Base-by-base conservation (phyloP, 2,113 vertebrate species). In the Dasyurus viverrinus region DNA sequence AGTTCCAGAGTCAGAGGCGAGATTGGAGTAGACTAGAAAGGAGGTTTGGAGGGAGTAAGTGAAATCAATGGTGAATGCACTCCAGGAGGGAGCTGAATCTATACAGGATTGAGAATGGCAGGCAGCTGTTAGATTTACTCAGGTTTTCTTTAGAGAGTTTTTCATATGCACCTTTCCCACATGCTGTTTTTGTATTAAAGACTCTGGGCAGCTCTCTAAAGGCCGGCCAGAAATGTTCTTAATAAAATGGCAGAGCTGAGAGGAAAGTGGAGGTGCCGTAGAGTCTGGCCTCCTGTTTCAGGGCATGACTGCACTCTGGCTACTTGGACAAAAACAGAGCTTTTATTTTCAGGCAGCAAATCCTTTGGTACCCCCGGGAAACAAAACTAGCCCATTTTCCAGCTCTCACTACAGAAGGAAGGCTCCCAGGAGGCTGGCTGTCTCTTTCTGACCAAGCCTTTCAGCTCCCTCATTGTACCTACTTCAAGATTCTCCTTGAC, bases 81-180 rank as follows among this genome's bases (percentile, higher is more conserved):
- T 96, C 27, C 16, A 46, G 54, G 93, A 90, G 57, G 42, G 30
- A 23, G 27, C 19, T 23, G 2, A 90, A 90, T 54, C 8, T 42
- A 26, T 46, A 89, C 19, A 52, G 48, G 54, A 94, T 55, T 53
- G 92, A 30, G 48, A 95, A 94, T 93, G 90, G 91, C 96, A 95
- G 68, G 26, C 54, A 95, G 55, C 16, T 92, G 54, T 94, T 95
- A 53, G 90, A 84, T 93, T 95, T 94, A 89, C n/a, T 93, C 36
- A 9, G 12, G 92, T 91, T 89, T 90, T 91, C 91, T 95, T 95
- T 30, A 90, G 89, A 95, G 93, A 60, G 0, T 19, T 36, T 53
- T 95, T 93, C 25, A 90, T 25, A 68, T 84, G 42, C 0, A 68
- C 52, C 53, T 94, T 94, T 93, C 42, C 52, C 95, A 94, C 60